Percentiles rank a stretch among this genome's conserved stretches.
These are phyloP conservation scores for Sinelater perroti DNA, from an alignment of 2,888 invertebrate genomes.

Conservation along the genomic window DNA sequence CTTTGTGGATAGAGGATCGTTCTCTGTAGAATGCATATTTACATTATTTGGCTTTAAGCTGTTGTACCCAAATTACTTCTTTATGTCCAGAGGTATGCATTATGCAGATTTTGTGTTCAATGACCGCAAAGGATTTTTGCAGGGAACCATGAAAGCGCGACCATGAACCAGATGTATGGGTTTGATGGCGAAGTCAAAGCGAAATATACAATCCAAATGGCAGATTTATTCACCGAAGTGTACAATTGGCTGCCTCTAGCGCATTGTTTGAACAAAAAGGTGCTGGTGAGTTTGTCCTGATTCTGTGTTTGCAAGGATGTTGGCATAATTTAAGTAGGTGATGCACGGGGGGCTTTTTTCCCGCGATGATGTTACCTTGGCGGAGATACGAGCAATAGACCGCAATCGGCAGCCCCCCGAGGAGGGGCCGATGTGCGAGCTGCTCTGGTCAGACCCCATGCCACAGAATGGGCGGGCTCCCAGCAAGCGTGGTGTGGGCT, in stretches of 20 bases:
- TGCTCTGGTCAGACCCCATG: conserved; percentile 99
- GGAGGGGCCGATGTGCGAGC: conserved; percentile 95
- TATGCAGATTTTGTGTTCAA: not conserved
- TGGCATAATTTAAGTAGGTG: conserved; percentile 67
- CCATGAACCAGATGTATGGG: conserved; percentile 99
- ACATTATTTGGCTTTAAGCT: conserved; percentile 96
- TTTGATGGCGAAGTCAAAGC: conserved; percentile 98
- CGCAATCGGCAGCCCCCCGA: conserved; percentile 97
- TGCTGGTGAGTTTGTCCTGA: conserved; percentile 66
- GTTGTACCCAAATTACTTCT: conserved; percentile 95
- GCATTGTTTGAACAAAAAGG: conserved; percentile 89
- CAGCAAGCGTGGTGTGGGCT: conserved; percentile 97
- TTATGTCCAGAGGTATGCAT: conserved; percentile 91
- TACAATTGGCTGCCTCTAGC: conserved; percentile 97
- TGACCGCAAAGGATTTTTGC: conserved; percentile 40
- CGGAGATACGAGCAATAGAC: conserved; percentile 88
- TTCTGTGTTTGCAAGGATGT: not conserved
- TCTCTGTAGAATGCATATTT: conserved; percentile 99
- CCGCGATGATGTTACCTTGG: conserved; percentile 91
- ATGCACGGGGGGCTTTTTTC: conserved; percentile 99
- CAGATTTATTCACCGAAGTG: conserved; percentile 97
- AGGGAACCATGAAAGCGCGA: conserved; percentile 98
- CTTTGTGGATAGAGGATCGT: conserved; percentile 99
- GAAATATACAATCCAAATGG: conserved; percentile 95
- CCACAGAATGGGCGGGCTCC: conserved; percentile 86